Conservation (phyloP, 1,140 invertebrate species). For the Tribolium madens region DNA sequence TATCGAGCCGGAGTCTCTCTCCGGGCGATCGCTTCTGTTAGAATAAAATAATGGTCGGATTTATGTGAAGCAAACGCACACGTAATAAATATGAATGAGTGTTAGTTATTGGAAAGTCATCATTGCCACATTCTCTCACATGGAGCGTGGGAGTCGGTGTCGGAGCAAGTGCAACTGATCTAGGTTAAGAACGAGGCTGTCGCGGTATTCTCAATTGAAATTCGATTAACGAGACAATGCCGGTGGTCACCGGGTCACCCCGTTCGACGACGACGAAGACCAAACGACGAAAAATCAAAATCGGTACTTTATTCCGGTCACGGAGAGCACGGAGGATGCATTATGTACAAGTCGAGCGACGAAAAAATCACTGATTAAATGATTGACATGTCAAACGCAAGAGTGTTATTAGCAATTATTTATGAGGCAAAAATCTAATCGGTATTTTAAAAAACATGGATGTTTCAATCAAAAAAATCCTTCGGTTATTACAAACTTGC, state of each 20-base stretch:
- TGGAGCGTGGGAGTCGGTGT: constrained; percentile 36
- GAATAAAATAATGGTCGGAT: constrained; percentile 3
- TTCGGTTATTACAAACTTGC: background rate
- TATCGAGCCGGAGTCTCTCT: background rate
- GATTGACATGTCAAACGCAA: constrained; percentile 4
- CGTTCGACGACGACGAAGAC: background rate
- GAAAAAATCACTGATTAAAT: background rate
- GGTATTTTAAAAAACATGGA: constrained; percentile 20
- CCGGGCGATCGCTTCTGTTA: background rate
- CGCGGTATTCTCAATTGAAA: constrained; percentile 6
- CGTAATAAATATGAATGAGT: constrained; percentile 40
- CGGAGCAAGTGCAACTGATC: constrained; percentile 41
- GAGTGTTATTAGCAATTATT: constrained; percentile 6
- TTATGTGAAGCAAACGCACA: constrained; percentile 32
- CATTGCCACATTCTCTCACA: constrained; percentile 44
- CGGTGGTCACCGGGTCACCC: constrained; percentile 36
- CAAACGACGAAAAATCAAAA: constrained; percentile 35
- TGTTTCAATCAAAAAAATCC: background rate
- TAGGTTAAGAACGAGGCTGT: constrained; percentile 39
- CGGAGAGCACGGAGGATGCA: constrained; percentile 13
- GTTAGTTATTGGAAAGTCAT: constrained; percentile 42
- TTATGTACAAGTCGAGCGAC: background rate
- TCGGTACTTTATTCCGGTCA: constrained; percentile 20
- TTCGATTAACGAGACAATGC: constrained; percentile 28
- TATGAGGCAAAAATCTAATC: constrained; percentile 6